These are phyloP conservation scores for Andinoacara biseriatus DNA, from an alignment of 2,113 vertebrate species.

Conservation along the genomic window DNA sequence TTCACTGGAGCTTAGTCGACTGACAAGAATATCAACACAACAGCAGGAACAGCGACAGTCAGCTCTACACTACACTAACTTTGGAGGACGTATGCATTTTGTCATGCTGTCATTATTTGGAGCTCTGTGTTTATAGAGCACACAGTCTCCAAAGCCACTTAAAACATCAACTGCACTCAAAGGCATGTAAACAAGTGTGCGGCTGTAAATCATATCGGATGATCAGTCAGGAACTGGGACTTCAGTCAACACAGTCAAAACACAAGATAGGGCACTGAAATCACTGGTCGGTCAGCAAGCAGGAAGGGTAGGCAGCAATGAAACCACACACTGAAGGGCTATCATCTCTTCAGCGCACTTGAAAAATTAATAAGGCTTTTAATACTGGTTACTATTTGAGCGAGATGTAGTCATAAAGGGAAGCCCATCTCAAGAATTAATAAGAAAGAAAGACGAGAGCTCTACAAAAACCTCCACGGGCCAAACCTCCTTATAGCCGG, in stretches of 20 bases:
- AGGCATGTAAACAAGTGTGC: constrained; percentile 49
- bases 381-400: constrained; percentile 65
- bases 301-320: background rate
- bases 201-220: constrained; percentile 48
- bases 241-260: constrained; percentile 35
- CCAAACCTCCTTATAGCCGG: constrained; percentile 23
- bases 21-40: constrained; percentile 64
- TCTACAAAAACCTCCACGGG: constrained; percentile 35
- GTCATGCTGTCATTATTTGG: constrained; percentile 56
- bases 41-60: constrained; percentile 29
- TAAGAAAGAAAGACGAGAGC: constrained; percentile 41
- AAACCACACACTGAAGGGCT: constrained; percentile 44
- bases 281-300: constrained; percentile 1
- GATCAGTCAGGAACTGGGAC: constrained; percentile 26
- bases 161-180: constrained; percentile 52
- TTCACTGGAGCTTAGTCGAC: constrained; percentile 43
- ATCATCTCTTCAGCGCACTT: constrained; percentile 42
- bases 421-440: constrained; percentile 57
- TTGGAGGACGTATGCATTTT: constrained; percentile 26
- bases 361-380: constrained; percentile 75
- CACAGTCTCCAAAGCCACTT: constrained; percentile 49
- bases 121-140: constrained; percentile 49
- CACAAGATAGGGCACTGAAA: constrained; percentile 5
- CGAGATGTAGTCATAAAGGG: constrained; percentile 61
- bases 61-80: constrained; percentile 7